These are phyloP conservation scores for Xenus cinereus DNA, from an alignment of 2,113 vertebrate species.

Conservation along the genomic window DNA sequence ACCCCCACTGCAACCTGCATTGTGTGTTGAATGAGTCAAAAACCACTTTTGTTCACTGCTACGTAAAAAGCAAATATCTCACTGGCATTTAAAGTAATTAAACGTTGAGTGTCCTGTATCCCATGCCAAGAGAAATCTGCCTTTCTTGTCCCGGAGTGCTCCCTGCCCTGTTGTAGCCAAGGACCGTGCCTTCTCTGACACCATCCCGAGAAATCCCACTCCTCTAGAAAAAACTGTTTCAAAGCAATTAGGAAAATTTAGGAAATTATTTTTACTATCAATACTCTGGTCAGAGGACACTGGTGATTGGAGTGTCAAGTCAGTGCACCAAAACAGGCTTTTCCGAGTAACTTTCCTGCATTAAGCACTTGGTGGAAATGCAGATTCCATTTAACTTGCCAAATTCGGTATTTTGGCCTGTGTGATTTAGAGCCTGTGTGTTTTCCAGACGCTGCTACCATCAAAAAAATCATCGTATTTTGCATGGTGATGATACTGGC, in stretches of 20 bases:
- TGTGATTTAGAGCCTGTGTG: background rate
- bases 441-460: background rate
- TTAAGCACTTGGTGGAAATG: background rate
- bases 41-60: background rate
- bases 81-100: background rate
- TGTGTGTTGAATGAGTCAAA: background rate
- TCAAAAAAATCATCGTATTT: background rate
- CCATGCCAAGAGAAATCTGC: background rate
- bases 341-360: background rate
- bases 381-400: background rate
- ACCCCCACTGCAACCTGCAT: background rate
- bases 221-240: background rate
- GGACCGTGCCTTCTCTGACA: background rate
- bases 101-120: fast-evolving
- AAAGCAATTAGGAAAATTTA: too few species aligned
- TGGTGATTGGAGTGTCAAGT: background rate
- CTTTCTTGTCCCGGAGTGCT: background rate
- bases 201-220: background rate
- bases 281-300: background rate
- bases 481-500: background rate
- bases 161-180: background rate
- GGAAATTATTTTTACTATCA: background rate
- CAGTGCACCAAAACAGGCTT: background rate
- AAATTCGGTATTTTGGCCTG: background rate
- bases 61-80: background rate